Conservation (phyloP, 2,797 vertebrate species). For the Limnodromus scolopaceus region DNA sequence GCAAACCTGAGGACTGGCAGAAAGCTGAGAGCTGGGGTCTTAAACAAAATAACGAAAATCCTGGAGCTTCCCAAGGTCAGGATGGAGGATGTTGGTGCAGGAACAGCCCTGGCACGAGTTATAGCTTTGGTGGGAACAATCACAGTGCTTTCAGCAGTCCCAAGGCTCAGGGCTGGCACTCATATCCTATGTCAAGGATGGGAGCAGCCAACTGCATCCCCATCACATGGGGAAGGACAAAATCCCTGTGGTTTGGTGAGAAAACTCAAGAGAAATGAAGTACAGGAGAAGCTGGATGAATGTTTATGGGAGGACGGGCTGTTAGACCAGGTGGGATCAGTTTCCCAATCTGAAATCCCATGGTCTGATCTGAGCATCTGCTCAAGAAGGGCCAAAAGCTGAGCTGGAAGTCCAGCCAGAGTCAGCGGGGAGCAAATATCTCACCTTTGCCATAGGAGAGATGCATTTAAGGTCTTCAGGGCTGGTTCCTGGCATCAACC, state of each 20-base stretch:
- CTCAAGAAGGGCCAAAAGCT: background rate
- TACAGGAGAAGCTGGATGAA: background rate
- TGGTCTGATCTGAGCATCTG: background rate
- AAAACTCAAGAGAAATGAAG: background rate
- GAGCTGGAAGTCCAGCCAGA: background rate
- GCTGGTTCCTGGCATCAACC: background rate
- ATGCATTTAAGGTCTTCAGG: background rate
- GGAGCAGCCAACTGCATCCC: background rate
- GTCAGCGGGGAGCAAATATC: no score
- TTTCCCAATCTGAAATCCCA: background rate
- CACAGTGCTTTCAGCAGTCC: background rate
- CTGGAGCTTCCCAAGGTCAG: background rate
- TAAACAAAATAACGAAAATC: background rate
- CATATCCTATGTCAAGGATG: no score
- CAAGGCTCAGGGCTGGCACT: background rate
- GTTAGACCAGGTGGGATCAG: background rate
- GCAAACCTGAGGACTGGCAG: background rate
- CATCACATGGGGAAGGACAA: background rate
- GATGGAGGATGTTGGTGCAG: background rate
- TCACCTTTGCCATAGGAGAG: background rate
- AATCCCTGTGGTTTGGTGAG: background rate
- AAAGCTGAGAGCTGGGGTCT: background rate
- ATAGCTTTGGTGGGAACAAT: background rate
- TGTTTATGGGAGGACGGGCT: background rate
- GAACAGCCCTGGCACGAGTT: accelerated